A percentile compares a stretch with the other conserved stretches of the same genome.
Evolutionary conservation across 2,888 invertebrate genomes (phyloP).

Genomic region (Didymodactylos carnosus): DNA sequence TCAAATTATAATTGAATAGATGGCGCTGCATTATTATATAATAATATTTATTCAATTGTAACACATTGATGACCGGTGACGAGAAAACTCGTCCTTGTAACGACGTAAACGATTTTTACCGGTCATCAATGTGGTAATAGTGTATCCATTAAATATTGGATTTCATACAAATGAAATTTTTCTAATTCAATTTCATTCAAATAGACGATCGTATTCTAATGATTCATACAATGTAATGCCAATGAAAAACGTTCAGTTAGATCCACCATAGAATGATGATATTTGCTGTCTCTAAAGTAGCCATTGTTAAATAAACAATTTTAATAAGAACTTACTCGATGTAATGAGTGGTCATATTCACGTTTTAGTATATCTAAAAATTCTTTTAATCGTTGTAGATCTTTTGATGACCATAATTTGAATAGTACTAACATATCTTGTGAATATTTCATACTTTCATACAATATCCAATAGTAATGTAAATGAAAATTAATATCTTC

Average conservation of each 20-base stretch:
- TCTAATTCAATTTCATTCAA: neutral
- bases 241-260: neutral
- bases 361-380: constrained; percentile 31
- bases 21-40: neutral
- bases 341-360: neutral
- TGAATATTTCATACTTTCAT: constrained; percentile 61
- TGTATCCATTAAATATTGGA: neutral
- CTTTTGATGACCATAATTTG: constrained; percentile 63
- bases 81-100: too few relatives aligned
- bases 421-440: constrained; percentile 56
- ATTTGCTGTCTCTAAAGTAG: neutral
- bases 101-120: neutral
- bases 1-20: neutral
- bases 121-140: neutral
- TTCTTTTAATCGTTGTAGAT: constrained; percentile 58
- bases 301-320: neutral
- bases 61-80: too few relatives aligned
- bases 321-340: too few relatives aligned
- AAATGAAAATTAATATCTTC: constrained; percentile 49
- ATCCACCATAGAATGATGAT: neutral
- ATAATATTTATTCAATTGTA: too few relatives aligned
- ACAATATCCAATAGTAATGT: constrained; percentile 76
- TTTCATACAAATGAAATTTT: neutral
- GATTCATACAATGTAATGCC: neutral
- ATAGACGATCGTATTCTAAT: neutral